These are phyloP conservation scores for Bombus affinis DNA, from an alignment of 1,140 invertebrate genomes.

Conservation along the genomic window DNA sequence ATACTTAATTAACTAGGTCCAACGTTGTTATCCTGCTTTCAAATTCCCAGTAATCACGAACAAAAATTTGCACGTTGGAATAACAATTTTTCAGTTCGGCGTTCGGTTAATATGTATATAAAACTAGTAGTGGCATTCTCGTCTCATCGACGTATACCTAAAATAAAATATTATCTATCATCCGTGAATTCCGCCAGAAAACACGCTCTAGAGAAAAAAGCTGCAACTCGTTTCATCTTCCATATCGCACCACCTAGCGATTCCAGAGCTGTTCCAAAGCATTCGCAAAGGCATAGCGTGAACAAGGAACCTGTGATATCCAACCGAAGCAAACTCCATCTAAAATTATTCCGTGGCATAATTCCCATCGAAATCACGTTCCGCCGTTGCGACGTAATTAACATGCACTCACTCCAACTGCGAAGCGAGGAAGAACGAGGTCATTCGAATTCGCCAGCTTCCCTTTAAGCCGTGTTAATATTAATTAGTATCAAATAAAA, in stretches of 20 bases:
- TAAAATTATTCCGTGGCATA: not conserved
- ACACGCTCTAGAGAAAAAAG: not conserved
- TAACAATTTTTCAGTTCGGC: not conserved
- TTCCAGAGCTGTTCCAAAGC: not conserved
- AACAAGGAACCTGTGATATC: not conserved
- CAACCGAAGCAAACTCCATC: not conserved
- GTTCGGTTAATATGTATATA: not conserved
- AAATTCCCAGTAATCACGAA: not conserved
- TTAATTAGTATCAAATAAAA: slow-evolving; percentile 32
- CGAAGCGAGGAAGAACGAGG: not conserved
- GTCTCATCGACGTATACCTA: no score
- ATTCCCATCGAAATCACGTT: slow-evolving; percentile 9
- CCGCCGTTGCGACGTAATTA: not conserved
- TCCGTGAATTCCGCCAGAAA: not conserved
- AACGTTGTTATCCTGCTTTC: not conserved
- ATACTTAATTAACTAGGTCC: not conserved
- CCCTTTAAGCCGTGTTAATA: slow-evolving; percentile 1
- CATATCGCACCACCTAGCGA: no score
- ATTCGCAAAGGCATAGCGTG: not conserved
- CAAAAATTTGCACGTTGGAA: not conserved
- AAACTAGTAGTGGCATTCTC: no score
- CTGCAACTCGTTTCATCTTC: no score
- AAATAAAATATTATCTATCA: no score
- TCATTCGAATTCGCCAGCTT: not conserved
- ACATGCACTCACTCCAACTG: not conserved